Evolutionary conservation across 2,113 vertebrate genomes (phyloP), one percentile per base, ranked within the genome.

Genomic region (Craseonycteris thonglongyai): DNA sequence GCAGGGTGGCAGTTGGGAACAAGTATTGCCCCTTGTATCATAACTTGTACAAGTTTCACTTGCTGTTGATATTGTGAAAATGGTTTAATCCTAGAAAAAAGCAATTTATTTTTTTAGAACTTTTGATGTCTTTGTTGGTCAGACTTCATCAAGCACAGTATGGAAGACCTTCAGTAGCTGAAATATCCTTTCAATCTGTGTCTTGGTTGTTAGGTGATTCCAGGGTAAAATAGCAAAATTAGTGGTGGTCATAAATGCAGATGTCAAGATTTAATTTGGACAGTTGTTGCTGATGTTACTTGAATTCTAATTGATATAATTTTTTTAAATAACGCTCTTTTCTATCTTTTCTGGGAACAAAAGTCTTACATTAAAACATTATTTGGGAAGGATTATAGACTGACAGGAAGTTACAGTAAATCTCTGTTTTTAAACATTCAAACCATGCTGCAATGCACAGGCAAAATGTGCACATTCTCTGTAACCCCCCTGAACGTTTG

Each of bases 91-190:
- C 18, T 63, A 33, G 82, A 78, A 83, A 88, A 47, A 24, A 56
- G 6, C 35, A 38, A 74, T 65, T 49, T 88, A 7, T 94, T 72
- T 95, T 92, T 80, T 68, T 91, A 97, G 97, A 95, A 69, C 66
- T 92, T 63, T 96, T 96, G 84, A 98, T 98, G 98, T 98, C 98
- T 93, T 98, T 97, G 1, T 98, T 98, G 98, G 78, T 94, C 78
- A 98, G 98, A 78, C 93, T 95, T n/a, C 88, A 86, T 0, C 94
- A 95, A 42, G 96, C 93, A 81, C 97, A 98, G 93, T 91, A 97
- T 76, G 95, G 97, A 56, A 96, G 95, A 26, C 83, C 93, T 14
- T 96, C 95, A 61, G 96, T 96, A 7, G 98, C 97, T 66, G 56
- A 93, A 74, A 59, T 95, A 47, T 21, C 80, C 51, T 75, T 35